Conservation (phyloP, 2,888 invertebrate species). For the Silvanus unidentatus region DNA sequence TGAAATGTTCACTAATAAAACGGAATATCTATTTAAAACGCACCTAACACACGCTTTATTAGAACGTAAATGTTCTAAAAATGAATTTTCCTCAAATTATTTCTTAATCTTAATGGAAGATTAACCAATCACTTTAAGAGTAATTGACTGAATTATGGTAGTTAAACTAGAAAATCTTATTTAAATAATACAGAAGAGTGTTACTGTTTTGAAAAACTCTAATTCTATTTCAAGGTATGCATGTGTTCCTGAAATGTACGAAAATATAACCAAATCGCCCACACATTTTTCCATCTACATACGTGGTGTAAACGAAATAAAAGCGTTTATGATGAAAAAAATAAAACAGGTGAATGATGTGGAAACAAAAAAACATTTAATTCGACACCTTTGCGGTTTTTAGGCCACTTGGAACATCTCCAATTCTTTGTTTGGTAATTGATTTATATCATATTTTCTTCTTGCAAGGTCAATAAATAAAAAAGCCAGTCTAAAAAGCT, state of each 20-base stretch:
- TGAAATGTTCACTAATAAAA: conserved; percentile 16
- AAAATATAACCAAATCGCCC: conserved; percentile 22
- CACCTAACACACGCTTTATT: conserved; percentile 5
- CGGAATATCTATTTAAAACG: conserved; percentile 24
- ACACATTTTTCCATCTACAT: conserved; percentile 14
- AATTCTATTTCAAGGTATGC: conserved; percentile 31
- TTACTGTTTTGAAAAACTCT: neutral
- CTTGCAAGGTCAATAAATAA: too few relatives aligned
- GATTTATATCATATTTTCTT: too few relatives aligned
- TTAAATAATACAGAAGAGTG: too few relatives aligned
- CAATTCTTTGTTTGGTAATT: too few relatives aligned
- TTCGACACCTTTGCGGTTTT: too few relatives aligned
- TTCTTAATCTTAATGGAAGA: neutral
- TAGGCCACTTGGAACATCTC: too few relatives aligned
- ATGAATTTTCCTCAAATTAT: too few relatives aligned
- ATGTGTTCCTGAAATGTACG: conserved; percentile 27
- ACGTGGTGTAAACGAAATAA: conserved; percentile 8
- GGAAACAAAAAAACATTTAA: conserved; percentile 4
- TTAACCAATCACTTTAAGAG: neutral
- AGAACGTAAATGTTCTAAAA: conserved; percentile 12
- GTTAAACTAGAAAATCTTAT: too few relatives aligned
- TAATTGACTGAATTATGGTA: too few relatives aligned
- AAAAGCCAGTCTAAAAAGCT: too few relatives aligned
- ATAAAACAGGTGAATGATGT: conserved; percentile 12
- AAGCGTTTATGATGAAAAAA: neutral